A percentile compares a stretch with the other conserved stretches of the same genome.
Conservation (phyloP, 2,113 vertebrate genomes). For the Sylvicapra grimmia region DNA sequence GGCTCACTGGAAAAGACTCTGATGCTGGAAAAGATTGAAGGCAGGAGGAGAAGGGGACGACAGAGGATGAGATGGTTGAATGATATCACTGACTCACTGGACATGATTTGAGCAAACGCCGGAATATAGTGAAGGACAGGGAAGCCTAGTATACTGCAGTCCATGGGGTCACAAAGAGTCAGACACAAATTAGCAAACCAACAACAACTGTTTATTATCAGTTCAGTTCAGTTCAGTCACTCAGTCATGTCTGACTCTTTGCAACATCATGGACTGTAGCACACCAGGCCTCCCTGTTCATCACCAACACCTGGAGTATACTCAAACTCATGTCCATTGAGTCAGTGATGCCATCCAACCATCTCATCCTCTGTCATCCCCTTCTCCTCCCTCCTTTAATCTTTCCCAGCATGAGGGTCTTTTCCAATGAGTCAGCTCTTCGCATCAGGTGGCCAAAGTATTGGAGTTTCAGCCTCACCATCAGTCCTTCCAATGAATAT, state of each 20-base stretch:
- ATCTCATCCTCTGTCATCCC: background rate
- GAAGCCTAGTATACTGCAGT: background rate
- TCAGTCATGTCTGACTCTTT: too few species aligned
- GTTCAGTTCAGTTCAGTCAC: background rate
- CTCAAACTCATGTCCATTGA: background rate
- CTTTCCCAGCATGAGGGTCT: background rate
- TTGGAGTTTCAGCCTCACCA: background rate
- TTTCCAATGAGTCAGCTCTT: background rate
- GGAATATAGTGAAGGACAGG: background rate
- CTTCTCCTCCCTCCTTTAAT: background rate
- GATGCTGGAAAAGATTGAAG: background rate
- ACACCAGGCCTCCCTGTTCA: too few species aligned
- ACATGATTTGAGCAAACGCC: background rate
- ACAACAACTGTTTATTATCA: background rate
- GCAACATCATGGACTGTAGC: too few species aligned
- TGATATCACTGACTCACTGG: background rate
- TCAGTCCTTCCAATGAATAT: background rate
- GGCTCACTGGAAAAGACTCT: background rate
- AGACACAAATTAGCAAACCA: background rate
- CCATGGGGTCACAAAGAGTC: background rate
- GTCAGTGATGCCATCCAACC: background rate
- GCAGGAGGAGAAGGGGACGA: background rate
- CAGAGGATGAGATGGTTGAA: background rate
- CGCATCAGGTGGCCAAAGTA: fast-evolving
- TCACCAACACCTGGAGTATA: too few species aligned